Conservation (phyloP, 2,113 vertebrate genomes). For the Rhodinocichla rosea region DNA sequence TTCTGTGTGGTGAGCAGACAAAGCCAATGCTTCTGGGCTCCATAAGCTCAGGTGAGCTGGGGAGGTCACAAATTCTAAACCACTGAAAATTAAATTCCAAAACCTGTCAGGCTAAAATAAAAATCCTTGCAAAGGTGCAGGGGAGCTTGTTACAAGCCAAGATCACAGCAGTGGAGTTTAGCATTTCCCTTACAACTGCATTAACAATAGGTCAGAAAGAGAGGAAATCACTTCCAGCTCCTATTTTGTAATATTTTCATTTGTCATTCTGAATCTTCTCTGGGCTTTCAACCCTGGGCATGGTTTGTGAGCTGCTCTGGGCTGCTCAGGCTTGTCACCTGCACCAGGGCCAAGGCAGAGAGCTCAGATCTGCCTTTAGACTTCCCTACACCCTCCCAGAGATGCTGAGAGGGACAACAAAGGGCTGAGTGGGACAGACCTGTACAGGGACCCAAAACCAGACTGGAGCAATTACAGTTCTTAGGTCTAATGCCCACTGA, state of each 20-base stretch:
- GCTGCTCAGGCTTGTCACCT: background rate
- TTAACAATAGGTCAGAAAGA: conserved; percentile 8
- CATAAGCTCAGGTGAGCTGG: background rate
- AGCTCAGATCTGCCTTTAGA: background rate
- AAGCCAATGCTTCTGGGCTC: background rate
- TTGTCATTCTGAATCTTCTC: background rate
- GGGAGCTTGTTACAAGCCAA: background rate
- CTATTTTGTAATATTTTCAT: background rate
- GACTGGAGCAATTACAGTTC: background rate
- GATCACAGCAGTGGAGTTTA: background rate
- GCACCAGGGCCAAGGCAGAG: background rate
- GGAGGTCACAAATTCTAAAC: background rate
- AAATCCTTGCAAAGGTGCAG: background rate
- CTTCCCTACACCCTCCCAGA: background rate
- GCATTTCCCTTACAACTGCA: background rate
- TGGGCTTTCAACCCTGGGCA: background rate
- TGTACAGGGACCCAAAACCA: background rate
- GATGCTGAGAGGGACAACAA: background rate
- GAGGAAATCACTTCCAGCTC: background rate
- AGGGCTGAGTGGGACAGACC: background rate
- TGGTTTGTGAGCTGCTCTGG: background rate
- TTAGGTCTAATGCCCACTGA: background rate
- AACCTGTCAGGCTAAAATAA: background rate
- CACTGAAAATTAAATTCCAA: conserved; percentile 13
- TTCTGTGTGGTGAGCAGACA: background rate